Evolutionary conservation across 2,113 vertebrate genomes (phyloP).

Genomic region (Pogona vitticeps): DNA sequence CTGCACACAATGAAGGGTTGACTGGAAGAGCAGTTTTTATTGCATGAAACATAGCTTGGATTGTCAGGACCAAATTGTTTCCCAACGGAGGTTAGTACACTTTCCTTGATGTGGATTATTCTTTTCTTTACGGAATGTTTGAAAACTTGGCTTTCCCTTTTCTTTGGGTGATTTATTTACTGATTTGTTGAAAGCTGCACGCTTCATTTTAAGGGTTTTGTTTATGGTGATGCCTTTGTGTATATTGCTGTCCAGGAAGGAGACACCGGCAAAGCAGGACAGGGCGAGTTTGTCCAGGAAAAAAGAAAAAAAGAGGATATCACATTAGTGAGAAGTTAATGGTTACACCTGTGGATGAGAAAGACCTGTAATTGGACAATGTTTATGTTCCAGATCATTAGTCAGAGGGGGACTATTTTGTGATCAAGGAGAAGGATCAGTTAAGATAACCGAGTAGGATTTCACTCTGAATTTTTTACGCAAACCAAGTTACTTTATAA

Average conservation of each 20-base stretch:
- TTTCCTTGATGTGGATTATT: background rate
- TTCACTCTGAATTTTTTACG: background rate
- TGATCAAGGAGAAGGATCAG: slow-evolving; percentile 6
- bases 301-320: slow-evolving; percentile 6
- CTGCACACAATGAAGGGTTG: background rate
- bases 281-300: background rate
- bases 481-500: background rate
- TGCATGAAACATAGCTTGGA: background rate
- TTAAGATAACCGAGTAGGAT: background rate
- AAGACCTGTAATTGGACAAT: slow-evolving; percentile 13
- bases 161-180: background rate
- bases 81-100: background rate
- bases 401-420: background rate
- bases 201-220: background rate
- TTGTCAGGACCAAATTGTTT: background rate
- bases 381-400: slow-evolving; percentile 17
- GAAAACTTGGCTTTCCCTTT: background rate
- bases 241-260: background rate
- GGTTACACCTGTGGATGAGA: background rate
- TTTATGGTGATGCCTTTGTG: slow-evolving; percentile 7
- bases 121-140: background rate
- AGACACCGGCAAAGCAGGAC: background rate
- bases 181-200: background rate
- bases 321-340: slow-evolving; percentile 10
- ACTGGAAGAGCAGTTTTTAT: background rate